phyloP scores from a whole-genome alignment of 2,888 invertebrate species.

The Apoda limacodes region DNA sequence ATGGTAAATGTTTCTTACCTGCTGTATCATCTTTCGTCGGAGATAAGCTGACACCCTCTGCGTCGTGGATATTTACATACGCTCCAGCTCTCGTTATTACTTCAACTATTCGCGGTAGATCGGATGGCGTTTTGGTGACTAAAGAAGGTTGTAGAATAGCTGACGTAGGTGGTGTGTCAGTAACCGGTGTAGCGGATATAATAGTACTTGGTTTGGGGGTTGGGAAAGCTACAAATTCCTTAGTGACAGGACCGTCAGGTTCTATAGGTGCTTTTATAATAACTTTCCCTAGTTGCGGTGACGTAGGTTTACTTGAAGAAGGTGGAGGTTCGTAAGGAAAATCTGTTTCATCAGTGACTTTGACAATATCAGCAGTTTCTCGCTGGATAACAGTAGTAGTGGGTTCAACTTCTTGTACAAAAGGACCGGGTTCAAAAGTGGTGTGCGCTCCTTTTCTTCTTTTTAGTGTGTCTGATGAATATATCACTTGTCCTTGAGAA shows the following conservation, averaged over 20 bases:
- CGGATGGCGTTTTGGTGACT: constrained; percentile 37
- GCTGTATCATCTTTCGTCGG: constrained; percentile 74
- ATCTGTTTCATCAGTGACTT: constrained; percentile 55
- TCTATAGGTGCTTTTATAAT: constrained; percentile 69
- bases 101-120: constrained; percentile 55
- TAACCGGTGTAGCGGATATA: constrained; percentile 67
- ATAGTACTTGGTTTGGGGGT: constrained; percentile 71
- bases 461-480: constrained; percentile 86
- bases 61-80: constrained; percentile 79
- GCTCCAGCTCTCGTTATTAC: constrained; percentile 70
- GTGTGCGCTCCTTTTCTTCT: constrained; percentile 84
- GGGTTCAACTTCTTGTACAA: constrained; percentile 75
- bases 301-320: constrained; percentile 63
- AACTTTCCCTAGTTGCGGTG: constrained; percentile 75
- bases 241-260: constrained; percentile 51
- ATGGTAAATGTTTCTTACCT: constrained; percentile 72
- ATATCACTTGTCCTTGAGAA: constrained; percentile 89
- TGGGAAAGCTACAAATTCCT: constrained; percentile 71
- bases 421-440: constrained; percentile 89
- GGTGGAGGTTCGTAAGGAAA: constrained; percentile 52
- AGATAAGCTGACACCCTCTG: constrained; percentile 69
- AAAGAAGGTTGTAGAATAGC: constrained; percentile 29
- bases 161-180: constrained; percentile 35
- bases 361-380: constrained; percentile 50
- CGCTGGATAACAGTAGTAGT: constrained; percentile 48